These are phyloP conservation scores for Nansenia antarctica DNA, from an alignment of 2,113 vertebrate genomes.

Conservation along the genomic window DNA sequence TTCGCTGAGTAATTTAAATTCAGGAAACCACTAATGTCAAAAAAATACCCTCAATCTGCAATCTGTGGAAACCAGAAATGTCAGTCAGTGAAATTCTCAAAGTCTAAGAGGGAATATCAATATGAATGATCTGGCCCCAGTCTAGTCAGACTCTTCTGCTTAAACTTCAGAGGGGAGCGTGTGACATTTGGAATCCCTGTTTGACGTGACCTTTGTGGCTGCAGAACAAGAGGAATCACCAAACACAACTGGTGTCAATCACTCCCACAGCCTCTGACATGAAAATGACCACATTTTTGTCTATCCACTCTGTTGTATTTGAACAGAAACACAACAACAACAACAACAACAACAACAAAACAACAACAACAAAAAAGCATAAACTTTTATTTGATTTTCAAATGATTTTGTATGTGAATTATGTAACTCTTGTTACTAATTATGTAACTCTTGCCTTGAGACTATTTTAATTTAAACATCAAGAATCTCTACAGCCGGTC, in stretches of 20 bases:
- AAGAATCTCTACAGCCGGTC: background rate
- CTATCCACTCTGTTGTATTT: background rate
- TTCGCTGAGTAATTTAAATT: background rate
- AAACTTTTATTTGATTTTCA: background rate
- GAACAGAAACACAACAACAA: background rate
- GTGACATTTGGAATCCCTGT: conserved; percentile 2
- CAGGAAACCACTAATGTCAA: background rate
- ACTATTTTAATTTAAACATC: too few relatives aligned
- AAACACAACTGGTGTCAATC: conserved; percentile 2
- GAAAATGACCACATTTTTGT: background rate
- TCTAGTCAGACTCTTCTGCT: background rate
- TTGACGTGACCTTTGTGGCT: background rate
- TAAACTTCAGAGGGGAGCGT: background rate
- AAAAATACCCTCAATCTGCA: background rate
- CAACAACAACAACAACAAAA: background rate
- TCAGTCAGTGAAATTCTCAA: conserved; percentile 3
- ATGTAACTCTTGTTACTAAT: background rate
- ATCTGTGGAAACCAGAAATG: background rate
- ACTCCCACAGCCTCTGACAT: background rate
- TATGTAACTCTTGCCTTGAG: too few relatives aligned
- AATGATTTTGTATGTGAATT: background rate
- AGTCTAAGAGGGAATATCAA: background rate
- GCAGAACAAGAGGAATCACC: background rate
- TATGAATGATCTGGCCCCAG: background rate
- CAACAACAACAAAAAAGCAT: background rate